These are phyloP conservation scores for Eupristina koningsbergeri DNA, from an alignment of 1,140 invertebrate species.

Conservation along the genomic window DNA sequence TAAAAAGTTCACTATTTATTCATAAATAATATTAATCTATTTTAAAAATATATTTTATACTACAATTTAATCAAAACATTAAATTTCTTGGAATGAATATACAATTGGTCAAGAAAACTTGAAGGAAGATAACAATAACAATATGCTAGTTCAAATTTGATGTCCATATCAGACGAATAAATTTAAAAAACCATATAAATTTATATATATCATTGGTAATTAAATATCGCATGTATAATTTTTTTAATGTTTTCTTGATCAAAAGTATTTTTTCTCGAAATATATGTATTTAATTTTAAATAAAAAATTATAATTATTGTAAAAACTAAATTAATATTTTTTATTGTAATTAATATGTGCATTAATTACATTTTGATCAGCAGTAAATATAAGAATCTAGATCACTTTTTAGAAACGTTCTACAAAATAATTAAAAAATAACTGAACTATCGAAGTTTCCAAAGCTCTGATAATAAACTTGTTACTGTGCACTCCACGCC, in stretches of 20 bases:
- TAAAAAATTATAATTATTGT: no score
- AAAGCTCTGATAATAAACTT: slow-evolving; percentile 23
- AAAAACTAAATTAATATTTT: not conserved
- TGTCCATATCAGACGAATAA: no score
- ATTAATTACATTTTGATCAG: not conserved
- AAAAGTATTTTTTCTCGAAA: no score
- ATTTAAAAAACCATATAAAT: no score
- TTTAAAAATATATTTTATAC: not conserved
- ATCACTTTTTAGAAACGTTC: no score
- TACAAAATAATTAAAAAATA: slow-evolving; percentile 17
- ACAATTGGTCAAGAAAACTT: not conserved
- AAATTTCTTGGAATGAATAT: not conserved
- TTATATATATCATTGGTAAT: no score
- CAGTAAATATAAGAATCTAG: no score
- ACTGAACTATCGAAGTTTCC: slow-evolving; percentile 17
- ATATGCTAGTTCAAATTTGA: no score
- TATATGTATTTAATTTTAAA: no score
- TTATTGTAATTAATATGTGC: not conserved
- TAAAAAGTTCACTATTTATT: no score
- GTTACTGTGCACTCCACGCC: not conserved
- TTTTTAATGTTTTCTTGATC: no score
- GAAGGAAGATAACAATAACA: not conserved
- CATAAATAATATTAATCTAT: not conserved
- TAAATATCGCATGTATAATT: no score
- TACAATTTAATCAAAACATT: not conserved